Base-by-base conservation (phyloP, 2,797 vertebrate species). In the Mus caroli region DNA sequence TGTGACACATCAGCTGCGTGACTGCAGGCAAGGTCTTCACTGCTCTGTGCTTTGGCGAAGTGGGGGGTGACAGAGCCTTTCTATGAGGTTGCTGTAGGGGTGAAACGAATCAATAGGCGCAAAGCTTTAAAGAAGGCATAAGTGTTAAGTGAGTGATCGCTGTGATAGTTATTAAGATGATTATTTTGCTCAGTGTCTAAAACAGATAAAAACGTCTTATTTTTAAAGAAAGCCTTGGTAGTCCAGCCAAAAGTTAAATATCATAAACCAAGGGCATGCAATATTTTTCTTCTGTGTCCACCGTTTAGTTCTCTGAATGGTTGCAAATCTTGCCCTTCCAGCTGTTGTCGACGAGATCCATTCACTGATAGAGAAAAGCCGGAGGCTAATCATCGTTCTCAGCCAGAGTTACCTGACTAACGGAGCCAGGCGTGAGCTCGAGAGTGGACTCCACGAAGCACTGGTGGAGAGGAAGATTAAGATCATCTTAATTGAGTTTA, bases 401-500 rank as follows among this genome's bases (percentile, higher is more conserved):
- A 98, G 98, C 93, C 98, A 97, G 88, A 98, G 98, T 84, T 99
- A 99, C 9, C 0, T 98, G 96, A 97, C 97, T 79, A 97, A 98
- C 85, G 96, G 97, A 97, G 98, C 98, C 67, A 94, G 98, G 77
- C 98, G 98, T 0, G 98, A 99, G 91, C 98, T 99, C 73, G 98
- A 99, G 96, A 99, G 98, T 92, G 99, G 98, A 91, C 98, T 99
- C 69, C 99, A 99, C 52, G 98, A 98, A 96, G 99, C 99, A 0
- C 98, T 99, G 28, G 99, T 99, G 95, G 99, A 99, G 97, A 98
- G 98, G 40, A 99, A 99, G 98, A 99, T 98, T 91, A 98, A 98
- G 97, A 97, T 99, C 91, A 98, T 99, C 97, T 97, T 99, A 89
- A 99, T 99, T 95, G 98, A 98, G 96, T 99, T 98, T 24, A 98